Percentiles rank a stretch among this genome's conserved stretches.
Conservation (phyloP, 2,888 invertebrate genomes). For the Heterodera filipjevi region DNA sequence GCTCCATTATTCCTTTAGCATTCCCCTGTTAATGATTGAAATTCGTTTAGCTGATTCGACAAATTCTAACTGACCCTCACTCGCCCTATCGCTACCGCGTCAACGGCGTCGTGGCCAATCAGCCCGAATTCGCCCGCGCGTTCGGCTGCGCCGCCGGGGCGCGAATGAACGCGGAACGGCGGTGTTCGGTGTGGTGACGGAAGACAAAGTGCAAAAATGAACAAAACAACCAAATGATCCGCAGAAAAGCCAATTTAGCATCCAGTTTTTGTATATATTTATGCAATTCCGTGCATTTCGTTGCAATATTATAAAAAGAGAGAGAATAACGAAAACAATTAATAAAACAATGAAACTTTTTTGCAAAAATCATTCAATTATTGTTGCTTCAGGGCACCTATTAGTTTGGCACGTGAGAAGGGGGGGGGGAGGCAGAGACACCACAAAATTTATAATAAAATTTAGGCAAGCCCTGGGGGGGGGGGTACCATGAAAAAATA, state of each 20-base stretch:
- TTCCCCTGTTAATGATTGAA: too few species aligned
- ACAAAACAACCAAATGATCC: not conserved
- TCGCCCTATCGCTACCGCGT: slow-evolving; percentile 57
- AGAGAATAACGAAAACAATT: not conserved
- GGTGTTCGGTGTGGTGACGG: slow-evolving; percentile 59
- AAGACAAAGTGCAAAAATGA: not conserved
- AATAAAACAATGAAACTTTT: too few species aligned
- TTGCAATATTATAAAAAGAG: not conserved
- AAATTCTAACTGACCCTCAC: slow-evolving; percentile 61
- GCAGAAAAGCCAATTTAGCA: not conserved
- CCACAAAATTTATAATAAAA: too few species aligned
- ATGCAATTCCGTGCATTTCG: not conserved
- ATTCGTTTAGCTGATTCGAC: slow-evolving; percentile 43
- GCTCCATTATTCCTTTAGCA: too few species aligned
- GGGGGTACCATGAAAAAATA: too few species aligned
- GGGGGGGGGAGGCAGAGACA: too few species aligned
- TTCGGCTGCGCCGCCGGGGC: slow-evolving; percentile 83
- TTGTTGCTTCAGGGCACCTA: not conserved
- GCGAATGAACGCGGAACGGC: slow-evolving; percentile 80
- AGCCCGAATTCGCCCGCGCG: slow-evolving; percentile 82
- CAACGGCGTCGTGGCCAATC: slow-evolving; percentile 71
- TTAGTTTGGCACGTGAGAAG: too few species aligned
- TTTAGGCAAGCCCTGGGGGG: too few species aligned
- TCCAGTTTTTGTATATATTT: not conserved
- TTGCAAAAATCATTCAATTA: not conserved